A percentile compares a stretch with the other conserved stretches of the same genome.
Conservation (phyloP, 2,888 invertebrate species). For the Tribolium freemani region DNA sequence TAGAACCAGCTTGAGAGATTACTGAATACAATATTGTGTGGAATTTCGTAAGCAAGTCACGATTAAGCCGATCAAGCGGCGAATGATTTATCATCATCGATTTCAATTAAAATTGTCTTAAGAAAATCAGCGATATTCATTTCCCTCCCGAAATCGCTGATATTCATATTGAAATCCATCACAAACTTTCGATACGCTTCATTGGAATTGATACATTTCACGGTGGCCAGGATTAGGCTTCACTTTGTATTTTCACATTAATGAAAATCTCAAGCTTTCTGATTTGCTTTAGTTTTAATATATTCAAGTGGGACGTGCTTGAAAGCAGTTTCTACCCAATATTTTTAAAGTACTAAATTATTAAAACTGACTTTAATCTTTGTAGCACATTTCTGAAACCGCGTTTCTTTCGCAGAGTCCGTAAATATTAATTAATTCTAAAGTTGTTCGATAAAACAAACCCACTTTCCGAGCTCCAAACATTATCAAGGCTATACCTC, state of each 20-base stretch:
- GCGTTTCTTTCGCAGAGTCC: constrained; percentile 12
- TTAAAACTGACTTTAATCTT: constrained; percentile 24
- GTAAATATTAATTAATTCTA: constrained; percentile 24
- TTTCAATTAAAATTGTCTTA: constrained; percentile 33
- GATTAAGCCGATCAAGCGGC: constrained; percentile 27
- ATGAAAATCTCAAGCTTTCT: neutral
- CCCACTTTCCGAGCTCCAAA: neutral
- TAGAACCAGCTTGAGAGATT: constrained; percentile 42
- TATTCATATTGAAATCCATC: neutral
- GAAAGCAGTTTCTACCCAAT: neutral
- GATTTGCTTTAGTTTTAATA: constrained; percentile 5
- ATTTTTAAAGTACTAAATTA: constrained; percentile 18
- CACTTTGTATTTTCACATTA: neutral
- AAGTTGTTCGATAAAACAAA: constrained; percentile 8
- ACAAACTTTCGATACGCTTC: no score
- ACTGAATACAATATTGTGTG: constrained; percentile 37
- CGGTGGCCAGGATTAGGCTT: neutral
- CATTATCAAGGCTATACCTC: neutral
- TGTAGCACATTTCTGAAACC: constrained; percentile 17
- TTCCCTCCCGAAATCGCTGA: neutral
- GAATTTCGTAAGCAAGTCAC: constrained; percentile 30
- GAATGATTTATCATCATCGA: constrained; percentile 34
- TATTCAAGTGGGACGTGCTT: constrained; percentile 10
- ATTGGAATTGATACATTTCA: constrained; percentile 1
- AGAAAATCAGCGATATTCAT: constrained; percentile 28